These are phyloP conservation scores for Elephas maximus DNA, from an alignment of 2,113 vertebrate species.

Conservation along the genomic window DNA sequence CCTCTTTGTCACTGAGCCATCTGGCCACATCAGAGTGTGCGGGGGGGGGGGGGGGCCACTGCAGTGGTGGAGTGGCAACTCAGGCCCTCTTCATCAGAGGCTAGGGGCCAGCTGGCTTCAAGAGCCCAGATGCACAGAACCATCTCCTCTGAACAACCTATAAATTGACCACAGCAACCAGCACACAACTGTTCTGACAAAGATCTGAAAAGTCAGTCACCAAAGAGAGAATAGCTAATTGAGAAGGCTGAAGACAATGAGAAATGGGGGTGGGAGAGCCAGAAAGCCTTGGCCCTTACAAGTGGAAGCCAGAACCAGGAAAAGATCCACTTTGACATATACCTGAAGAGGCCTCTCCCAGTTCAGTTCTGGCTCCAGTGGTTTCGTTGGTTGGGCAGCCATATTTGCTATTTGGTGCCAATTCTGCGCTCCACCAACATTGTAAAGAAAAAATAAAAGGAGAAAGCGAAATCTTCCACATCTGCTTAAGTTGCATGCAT, in stretches of 20 bases:
- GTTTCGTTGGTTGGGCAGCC: neutral
- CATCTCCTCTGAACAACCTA: neutral
- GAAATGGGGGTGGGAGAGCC: neutral
- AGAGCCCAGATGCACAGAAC: neutral
- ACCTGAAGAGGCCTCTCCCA: neutral
- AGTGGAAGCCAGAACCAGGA: conserved; percentile 2
- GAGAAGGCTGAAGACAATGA: neutral
- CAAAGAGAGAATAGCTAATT: conserved; percentile 43
- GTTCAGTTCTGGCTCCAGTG: conserved; percentile 23
- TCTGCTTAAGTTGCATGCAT: conserved; percentile 67
- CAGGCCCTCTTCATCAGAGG: neutral
- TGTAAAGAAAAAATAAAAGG: conserved; percentile 50
- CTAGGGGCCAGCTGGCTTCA: neutral
- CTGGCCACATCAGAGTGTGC: neutral
- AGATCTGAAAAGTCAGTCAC: conserved; percentile 1
- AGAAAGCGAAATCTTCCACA: conserved; percentile 56
- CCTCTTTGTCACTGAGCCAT: neutral
- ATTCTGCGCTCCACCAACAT: conserved; percentile 36
- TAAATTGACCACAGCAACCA: neutral
- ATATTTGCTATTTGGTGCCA: conserved; percentile 49
- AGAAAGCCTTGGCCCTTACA: neutral
- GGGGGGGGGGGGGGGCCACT: neutral
- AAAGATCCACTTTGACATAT: neutral
- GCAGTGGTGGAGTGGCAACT: neutral
- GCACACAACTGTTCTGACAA: neutral